Evolutionary conservation across 2,113 vertebrate genomes (phyloP).

Genomic region (Charina bottae): DNA sequence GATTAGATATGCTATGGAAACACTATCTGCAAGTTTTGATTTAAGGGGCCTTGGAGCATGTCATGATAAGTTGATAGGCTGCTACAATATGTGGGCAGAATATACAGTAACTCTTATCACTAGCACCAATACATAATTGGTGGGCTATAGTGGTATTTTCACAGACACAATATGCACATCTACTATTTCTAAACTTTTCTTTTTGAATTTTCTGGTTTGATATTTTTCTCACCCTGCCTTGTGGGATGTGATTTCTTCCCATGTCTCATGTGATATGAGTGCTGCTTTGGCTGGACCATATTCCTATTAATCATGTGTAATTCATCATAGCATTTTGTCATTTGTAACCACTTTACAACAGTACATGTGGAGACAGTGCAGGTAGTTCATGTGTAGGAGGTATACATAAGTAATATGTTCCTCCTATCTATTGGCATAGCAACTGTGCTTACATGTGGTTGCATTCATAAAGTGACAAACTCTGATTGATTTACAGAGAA

Average conservation of each 20-base stretch:
- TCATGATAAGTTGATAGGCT: not conserved
- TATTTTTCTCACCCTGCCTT: not conserved
- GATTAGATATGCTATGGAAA: not conserved
- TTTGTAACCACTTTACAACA: conserved; percentile 54
- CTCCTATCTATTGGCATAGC: conserved; percentile 58
- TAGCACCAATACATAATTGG: not conserved
- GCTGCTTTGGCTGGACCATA: not conserved
- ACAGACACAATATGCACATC: not conserved
- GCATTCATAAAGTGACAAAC: conserved; percentile 52
- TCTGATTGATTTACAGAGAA: conserved; percentile 61
- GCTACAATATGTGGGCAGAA: not conserved
- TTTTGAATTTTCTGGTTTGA: not conserved
- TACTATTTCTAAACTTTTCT: not conserved
- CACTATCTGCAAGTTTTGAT: not conserved
- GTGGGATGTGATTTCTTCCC: not conserved
- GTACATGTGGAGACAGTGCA: conserved; percentile 57
- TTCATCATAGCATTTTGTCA: conserved; percentile 31
- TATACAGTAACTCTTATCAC: not conserved
- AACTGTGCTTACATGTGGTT: conserved; percentile 58
- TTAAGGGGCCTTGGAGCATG: not conserved
- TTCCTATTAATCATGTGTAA: conserved; percentile 15
- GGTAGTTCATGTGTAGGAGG: conserved; percentile 63
- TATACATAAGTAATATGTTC: conserved; percentile 51
- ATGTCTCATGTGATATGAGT: not conserved
- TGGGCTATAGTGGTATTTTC: not conserved